Evolutionary conservation across 2,113 vertebrate genomes (phyloP).

Genomic region (Azemiops feae): DNA sequence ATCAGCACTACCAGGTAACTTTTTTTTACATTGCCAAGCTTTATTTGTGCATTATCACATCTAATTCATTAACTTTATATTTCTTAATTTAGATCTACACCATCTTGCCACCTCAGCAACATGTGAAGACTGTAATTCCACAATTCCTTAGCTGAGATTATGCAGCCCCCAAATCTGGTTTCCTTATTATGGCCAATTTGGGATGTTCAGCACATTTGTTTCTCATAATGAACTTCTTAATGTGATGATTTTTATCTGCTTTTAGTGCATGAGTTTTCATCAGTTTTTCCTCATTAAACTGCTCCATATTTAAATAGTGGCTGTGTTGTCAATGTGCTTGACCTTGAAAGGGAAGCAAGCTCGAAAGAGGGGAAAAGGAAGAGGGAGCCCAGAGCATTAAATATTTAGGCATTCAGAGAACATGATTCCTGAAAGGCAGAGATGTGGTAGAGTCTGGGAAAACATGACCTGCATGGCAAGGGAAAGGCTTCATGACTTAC

Average conservation of each 20-base stretch:
- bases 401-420: slow-evolving; percentile 58
- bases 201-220: neutral
- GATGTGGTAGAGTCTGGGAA: slow-evolving; percentile 35
- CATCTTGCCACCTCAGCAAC: neutral
- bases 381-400: neutral
- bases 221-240: neutral
- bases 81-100: neutral
- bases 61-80: neutral
- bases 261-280: slow-evolving; percentile 8
- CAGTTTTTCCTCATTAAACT: neutral
- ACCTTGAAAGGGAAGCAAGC: slow-evolving; percentile 53
- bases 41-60: neutral
- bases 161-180: neutral
- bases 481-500: slow-evolving; percentile 62
- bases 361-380: slow-evolving; percentile 2
- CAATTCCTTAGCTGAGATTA: neutral
- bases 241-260: neutral
- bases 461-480: slow-evolving; percentile 59
- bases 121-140: neutral
- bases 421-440: slow-evolving; percentile 45
- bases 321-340: slow-evolving; percentile 38
- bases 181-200: neutral
- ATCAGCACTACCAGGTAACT: neutral
- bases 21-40: neutral
- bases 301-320: slow-evolving; percentile 17